Evolutionary conservation across 2,888 invertebrate species (phyloP), one percentile per base, ranked within the genome.

Genomic region (Tridacna gigas): DNA sequence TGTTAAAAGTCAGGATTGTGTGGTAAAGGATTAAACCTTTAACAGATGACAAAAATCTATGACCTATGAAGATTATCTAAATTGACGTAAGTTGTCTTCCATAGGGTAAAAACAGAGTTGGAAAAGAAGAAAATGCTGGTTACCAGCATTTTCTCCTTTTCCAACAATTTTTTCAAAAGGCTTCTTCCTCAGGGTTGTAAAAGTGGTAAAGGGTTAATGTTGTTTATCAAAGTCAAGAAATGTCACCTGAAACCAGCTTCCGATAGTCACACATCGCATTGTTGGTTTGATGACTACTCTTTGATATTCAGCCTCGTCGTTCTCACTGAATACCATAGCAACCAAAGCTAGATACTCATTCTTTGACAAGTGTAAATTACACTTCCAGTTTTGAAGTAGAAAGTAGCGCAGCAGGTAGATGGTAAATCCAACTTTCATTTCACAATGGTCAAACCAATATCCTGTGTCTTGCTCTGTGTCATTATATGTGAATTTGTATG

Each of bases 211-310:
- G 37, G 2, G 37, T 37, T 7, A 37, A 37, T 37, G 7, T 37
- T 37, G 7, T 7, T 37, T 7, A 37, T 37, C 37, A 37, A 20
- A 56, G 18, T 20, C 9, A 9, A 56, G 9, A 20, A 56, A 20
- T 56, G 18, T 18, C 76, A 94, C 94, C 93, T 93, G 93, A 74
- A 93, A 93, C 92, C 93, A 93, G 86, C 90, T 93, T n/a, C 90
- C 92, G 26, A 94, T 89, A 48, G 94, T 93, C 22, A 94, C 88
- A 89, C 92, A 92, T 60, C 94, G 84, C 0, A 89, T 83, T 5
- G 90, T 89, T 0, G 94, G 94, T 13, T 87, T 78, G 12, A 94
- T 71, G 9, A 79, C 61, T 22, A 93, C 80, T 4, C 74, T 48
- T 80, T 91, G 92, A 79, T 92, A 94, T 74, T 89, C 82, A 0